Evolutionary conservation across 2,113 vertebrate genomes (phyloP).

Genomic region (Chaetorhynchus papuensis): DNA sequence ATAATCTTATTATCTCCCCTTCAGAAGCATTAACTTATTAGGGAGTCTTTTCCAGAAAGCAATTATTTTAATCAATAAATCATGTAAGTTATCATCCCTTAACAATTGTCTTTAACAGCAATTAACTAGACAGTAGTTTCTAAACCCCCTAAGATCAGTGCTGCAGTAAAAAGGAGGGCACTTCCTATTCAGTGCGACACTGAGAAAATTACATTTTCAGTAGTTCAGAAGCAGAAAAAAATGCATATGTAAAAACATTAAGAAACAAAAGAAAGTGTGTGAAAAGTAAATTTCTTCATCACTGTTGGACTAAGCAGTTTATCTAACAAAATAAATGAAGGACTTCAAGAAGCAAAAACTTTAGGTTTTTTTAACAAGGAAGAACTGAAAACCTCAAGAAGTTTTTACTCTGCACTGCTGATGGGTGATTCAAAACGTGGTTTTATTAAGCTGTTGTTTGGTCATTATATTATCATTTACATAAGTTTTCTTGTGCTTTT

Average conservation of each 20-base stretch:
- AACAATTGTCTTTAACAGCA: background rate
- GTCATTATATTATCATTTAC: background rate
- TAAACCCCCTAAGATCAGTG: background rate
- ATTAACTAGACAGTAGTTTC: background rate
- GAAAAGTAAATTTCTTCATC: background rate
- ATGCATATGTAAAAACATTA: background rate
- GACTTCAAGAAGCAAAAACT: background rate
- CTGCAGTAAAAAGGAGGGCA: background rate
- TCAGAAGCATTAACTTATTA: background rate
- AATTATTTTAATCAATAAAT: conserved; percentile 7
- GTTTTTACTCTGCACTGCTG: background rate
- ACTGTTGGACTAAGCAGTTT: background rate
- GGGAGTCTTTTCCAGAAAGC: background rate
- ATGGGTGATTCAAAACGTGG: background rate
- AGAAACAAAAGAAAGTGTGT: background rate
- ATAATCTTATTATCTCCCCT: background rate
- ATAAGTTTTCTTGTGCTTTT: background rate
- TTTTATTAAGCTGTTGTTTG: background rate
- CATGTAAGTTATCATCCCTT: background rate
- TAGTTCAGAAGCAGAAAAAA: background rate
- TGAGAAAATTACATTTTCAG: background rate
- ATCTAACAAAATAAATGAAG: background rate
- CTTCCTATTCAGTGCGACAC: background rate
- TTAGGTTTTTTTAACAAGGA: background rate
- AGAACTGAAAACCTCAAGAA: background rate